phyloP scores from a whole-genome alignment of 1,140 invertebrate species.

The Orius insidiosus region DNA sequence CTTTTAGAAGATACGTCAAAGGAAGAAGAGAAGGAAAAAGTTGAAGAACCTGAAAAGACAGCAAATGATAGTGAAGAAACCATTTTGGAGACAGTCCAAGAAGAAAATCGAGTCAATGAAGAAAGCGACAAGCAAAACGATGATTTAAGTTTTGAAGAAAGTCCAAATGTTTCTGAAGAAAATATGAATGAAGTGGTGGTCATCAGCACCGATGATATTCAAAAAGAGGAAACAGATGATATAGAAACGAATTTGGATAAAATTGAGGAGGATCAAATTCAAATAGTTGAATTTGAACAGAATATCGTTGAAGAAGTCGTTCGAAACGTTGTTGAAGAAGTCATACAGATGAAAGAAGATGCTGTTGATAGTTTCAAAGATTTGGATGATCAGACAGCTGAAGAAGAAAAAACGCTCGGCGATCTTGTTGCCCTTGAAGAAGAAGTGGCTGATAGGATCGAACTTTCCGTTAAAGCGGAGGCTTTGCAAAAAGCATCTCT shows the following conservation, averaged over 20 bases:
- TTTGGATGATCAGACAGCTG: no score
- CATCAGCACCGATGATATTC: constrained; percentile 9
- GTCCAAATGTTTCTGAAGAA: neutral
- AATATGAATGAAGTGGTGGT: neutral
- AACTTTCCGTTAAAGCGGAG: constrained; percentile 2
- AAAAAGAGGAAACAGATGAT: no score
- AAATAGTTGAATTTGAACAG: constrained; percentile 11
- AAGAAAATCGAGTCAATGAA: neutral
- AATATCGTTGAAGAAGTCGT: constrained; percentile 6
- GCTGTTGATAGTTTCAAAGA: no score
- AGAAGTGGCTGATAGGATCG: constrained; percentile 3
- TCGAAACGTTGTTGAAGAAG: constrained; percentile 18
- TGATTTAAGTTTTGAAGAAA: neutral
- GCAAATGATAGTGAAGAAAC: neutral
- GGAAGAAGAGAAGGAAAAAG: constrained; percentile 1
- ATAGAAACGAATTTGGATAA: constrained; percentile 18
- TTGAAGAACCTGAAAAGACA: neutral
- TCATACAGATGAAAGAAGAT: constrained; percentile 15
- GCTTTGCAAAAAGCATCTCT: constrained; percentile 5
- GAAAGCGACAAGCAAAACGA: neutral
- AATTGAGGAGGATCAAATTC: constrained; percentile 16
- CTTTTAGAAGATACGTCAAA: neutral
- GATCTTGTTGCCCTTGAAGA: constrained; percentile 3
- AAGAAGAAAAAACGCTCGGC: constrained; percentile 5
- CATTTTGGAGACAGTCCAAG: neutral